Conservation (phyloP, 1,140 invertebrate species). For the Caerostris darwini region DNA sequence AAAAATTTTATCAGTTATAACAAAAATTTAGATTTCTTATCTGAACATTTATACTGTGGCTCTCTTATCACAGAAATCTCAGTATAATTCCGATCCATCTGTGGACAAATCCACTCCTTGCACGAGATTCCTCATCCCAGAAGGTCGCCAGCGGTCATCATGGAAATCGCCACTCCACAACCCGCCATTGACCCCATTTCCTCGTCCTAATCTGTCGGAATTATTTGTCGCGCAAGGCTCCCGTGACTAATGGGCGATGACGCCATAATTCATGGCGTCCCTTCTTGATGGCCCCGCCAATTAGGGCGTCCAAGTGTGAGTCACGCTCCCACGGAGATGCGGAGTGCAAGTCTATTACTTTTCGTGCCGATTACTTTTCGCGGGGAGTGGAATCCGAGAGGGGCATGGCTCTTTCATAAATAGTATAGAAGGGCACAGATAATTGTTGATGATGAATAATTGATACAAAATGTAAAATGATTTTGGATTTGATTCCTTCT, state of each 20-base stretch:
- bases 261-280: conserved; percentile 49
- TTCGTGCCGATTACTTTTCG: background rate
- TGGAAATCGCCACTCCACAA: background rate
- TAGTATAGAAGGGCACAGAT: background rate
- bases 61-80: background rate
- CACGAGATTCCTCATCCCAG: background rate
- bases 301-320: conserved; percentile 12
- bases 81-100: background rate
- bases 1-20: too few species aligned
- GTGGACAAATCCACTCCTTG: background rate
- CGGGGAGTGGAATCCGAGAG: background rate
- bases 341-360: conserved; percentile 14
- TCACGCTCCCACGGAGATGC: background rate
- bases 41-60: too few species aligned
- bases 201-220: background rate
- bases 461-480: background rate
- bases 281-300: background rate
- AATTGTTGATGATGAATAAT: background rate
- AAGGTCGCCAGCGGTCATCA: background rate
- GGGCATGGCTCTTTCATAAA: background rate
- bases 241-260: conserved; percentile 64
- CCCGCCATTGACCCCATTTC: background rate
- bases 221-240: conserved; percentile 50
- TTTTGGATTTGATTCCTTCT: background rate
- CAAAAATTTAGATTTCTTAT: too few species aligned